Evolutionary conservation across 23 tunicate genomes (phyloP), one percentile per base, ranked within the genome.

Genomic region (Styela plicata): DNA sequence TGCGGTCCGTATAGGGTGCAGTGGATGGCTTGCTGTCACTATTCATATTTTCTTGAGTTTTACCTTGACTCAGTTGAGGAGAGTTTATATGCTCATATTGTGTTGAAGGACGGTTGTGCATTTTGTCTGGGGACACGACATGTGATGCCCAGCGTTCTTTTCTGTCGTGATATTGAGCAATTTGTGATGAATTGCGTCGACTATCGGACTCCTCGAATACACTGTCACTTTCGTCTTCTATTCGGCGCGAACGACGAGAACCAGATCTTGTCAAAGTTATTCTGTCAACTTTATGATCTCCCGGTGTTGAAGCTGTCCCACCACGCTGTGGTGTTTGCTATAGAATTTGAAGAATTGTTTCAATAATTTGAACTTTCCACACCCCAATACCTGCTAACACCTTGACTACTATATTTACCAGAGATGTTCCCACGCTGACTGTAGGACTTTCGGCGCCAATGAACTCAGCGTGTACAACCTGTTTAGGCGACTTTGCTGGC

Each of bases 401-500:
- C 71, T 16, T 22, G 22, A 25, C 0, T 27, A 67, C 24, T 67
- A 19, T 25, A 67, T 25, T 67, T 67, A 67, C 71, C 71, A 29
- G 22, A 67, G 31, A 67, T 0, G 71, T 67, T 67, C 22, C 71
- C 19, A 24, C 31, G 24, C 71, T 29, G 1, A 24, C 71, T 29
- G 16, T 22, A 1, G 71, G 31, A 25, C 30, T 67, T 19, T 67
- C 71, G 16, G 31, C 71, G 19, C 71, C 71, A 29, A 67, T 67
- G 22, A 25, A 67, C 22, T 67, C 71, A 0, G 71, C 71, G 16
- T 29, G 30, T 16, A 67, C 71, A 29, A 29, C 71, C 0, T 67
- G 71, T 29, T 67, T 67, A 18, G 71, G 71, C 22, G 71, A 67
- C 31, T 67, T 67, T 1, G 71, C 71, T 24, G 71, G 71, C 16